Percentiles rank a stretch among this genome's conserved stretches.
Evolutionary conservation across 2,888 invertebrate species (phyloP).

Genomic region (Auanema freiburgensis): DNA sequence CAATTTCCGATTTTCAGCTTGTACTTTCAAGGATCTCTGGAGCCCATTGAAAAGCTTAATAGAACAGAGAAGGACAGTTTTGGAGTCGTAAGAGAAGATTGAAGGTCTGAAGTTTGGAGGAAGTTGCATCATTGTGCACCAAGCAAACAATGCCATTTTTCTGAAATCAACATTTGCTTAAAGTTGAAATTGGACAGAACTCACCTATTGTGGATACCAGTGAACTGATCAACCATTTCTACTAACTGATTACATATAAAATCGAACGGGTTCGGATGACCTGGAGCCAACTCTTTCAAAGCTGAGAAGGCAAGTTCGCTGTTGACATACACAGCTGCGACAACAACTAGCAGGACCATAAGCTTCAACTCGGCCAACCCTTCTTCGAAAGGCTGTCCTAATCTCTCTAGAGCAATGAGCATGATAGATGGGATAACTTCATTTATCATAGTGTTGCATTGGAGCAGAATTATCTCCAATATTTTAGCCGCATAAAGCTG

Average conservation of each 20-base stretch:
- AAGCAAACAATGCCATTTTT: constrained; percentile 19
- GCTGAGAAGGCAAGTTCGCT: constrained; percentile 14
- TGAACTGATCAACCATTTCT: constrained; percentile 11
- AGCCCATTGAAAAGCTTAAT: constrained; percentile 15
- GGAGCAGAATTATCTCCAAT: constrained; percentile 83
- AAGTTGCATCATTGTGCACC: constrained; percentile 21
- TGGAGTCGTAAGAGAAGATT: constrained; percentile 17
- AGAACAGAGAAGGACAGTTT: constrained; percentile 13
- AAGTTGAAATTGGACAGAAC: not conserved
- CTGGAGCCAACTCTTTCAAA: constrained; percentile 17
- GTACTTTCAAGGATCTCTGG: constrained; percentile 16
- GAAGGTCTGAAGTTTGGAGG: constrained; percentile 17
- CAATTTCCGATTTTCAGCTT: constrained; percentile 19
- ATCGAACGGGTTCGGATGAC: constrained; percentile 24
- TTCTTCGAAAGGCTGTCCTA: constrained; percentile 23
- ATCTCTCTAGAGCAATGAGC: constrained; percentile 17
- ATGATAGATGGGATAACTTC: constrained; percentile 22
- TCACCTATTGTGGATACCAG: constrained; percentile 19
- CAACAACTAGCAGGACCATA: constrained; percentile 23
- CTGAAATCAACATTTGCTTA: not conserved
- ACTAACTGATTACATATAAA: constrained; percentile 15
- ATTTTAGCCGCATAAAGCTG: constrained; percentile 96
- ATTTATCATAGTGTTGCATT: constrained; percentile 72
- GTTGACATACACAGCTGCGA: constrained; percentile 20
- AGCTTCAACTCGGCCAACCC: constrained; percentile 20